Percentiles rank a stretch among this genome's conserved stretches.
Evolutionary conservation across 2,797 vertebrate genomes (phyloP).

Genomic region (Poliocrania exsul): DNA sequence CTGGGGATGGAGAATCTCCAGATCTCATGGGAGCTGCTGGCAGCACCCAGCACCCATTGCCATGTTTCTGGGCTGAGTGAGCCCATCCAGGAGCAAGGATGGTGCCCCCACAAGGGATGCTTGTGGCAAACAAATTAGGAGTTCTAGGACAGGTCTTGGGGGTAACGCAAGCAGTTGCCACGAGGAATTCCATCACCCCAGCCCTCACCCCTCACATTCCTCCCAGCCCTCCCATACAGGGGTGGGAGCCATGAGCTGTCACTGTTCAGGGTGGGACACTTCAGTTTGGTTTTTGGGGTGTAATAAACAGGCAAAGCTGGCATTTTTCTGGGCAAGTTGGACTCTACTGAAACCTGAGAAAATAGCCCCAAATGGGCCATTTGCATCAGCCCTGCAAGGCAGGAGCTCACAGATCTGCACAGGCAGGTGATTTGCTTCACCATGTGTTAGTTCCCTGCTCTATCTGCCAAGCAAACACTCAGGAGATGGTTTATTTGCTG

Average conservation of each 20-base stretch:
- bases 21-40: background rate
- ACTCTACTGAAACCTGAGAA: background rate
- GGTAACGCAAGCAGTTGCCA: background rate
- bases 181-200: background rate
- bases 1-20: background rate
- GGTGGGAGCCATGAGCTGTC: fast-evolving
- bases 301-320: background rate
- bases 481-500: conserved; percentile 50
- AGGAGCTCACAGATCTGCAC: background rate
- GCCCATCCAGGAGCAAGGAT: background rate
- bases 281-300: fast-evolving
- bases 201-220: background rate
- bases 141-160: background rate
- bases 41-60: background rate
- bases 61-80: fast-evolving
- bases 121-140: background rate
- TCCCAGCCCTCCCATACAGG: background rate
- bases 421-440: conserved; percentile 15
- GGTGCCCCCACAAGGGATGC: fast-evolving
- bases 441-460: background rate
- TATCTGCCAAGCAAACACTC: conserved; percentile 13
- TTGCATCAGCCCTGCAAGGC: background rate
- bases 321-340: background rate
- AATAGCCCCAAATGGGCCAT: background rate
- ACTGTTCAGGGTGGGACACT: background rate